Evolutionary conservation across 2,888 invertebrate genomes (phyloP).

Genomic region (Tiliacea aurago): DNA sequence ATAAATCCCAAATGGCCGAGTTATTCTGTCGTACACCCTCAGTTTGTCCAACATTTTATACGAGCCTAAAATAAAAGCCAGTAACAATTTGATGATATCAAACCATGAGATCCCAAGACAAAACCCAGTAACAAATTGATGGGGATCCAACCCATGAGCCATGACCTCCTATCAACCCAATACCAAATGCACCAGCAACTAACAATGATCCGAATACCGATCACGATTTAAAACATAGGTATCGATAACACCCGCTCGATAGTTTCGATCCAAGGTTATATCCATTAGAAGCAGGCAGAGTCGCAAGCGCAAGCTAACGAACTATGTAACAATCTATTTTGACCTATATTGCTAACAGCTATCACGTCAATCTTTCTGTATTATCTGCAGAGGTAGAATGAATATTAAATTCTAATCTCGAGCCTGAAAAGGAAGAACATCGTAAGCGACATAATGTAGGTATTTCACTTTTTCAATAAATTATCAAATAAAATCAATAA

Average conservation of each 20-base stretch:
- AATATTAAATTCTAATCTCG: too few relatives aligned
- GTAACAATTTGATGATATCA: not conserved
- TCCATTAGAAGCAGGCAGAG: conserved; percentile 35
- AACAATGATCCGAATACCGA: conserved; percentile 13
- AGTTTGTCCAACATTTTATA: not conserved
- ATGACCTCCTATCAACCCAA: conserved; percentile 11
- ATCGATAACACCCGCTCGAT: conserved; percentile 19
- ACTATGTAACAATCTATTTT: conserved; percentile 48
- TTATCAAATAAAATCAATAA: too few relatives aligned
- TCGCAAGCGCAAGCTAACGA: conserved; percentile 47
- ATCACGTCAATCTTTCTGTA: conserved; percentile 18
- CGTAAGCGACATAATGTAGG: too few relatives aligned
- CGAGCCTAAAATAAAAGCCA: not conserved
- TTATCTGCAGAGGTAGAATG: not conserved
- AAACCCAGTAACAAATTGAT: not conserved
- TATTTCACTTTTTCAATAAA: too few relatives aligned
- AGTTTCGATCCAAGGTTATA: conserved; percentile 40
- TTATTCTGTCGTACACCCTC: not conserved
- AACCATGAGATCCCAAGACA: not conserved
- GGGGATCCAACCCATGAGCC: not conserved
- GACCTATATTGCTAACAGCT: conserved; percentile 36
- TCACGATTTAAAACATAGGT: conserved; percentile 11
- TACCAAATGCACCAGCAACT: not conserved
- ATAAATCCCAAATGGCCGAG: too few relatives aligned
- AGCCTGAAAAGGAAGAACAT: too few relatives aligned